Percentiles rank a stretch among this genome's conserved stretches.
phyloP scores from a whole-genome alignment of 1,140 invertebrate genomes.

The Globodera rostochiensis region DNA sequence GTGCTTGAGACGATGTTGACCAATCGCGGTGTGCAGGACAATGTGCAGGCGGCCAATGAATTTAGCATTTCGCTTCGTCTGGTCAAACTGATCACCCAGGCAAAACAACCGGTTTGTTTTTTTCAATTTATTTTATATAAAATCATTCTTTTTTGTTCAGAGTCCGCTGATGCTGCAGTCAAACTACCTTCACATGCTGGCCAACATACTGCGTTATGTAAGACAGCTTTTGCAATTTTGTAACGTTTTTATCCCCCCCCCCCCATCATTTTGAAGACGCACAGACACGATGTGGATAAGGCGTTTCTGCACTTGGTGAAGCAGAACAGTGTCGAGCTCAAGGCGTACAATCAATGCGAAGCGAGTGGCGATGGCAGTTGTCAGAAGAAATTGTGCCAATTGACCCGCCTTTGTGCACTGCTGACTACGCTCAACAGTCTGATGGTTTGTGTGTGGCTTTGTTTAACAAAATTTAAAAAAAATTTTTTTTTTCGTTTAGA shows the following conservation, averaged over 20 bases:
- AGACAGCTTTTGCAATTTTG: slow-evolving; percentile 32
- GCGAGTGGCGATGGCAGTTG: not conserved
- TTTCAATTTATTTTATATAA: too few relatives aligned
- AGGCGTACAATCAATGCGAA: not conserved
- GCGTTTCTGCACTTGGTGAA: slow-evolving; percentile 19
- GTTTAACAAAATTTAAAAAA: not conserved
- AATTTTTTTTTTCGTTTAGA: not conserved
- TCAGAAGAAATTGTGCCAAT: slow-evolving; percentile 1
- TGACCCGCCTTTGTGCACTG: slow-evolving; percentile 26
- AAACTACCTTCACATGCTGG: slow-evolving; percentile 40
- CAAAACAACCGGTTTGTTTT: slow-evolving; percentile 1
- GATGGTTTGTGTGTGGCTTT: slow-evolving; percentile 8
- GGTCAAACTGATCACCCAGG: slow-evolving; percentile 35
- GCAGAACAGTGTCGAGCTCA: not conserved
- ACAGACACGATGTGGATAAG: not conserved
- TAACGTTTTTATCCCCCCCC: not conserved
- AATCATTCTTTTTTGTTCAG: not conserved
- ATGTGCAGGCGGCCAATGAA: slow-evolving; percentile 39
- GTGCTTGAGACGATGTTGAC: slow-evolving; percentile 43
- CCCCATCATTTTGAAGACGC: not conserved
- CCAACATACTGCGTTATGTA: slow-evolving; percentile 46
- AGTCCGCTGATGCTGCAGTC: slow-evolving; percentile 41
- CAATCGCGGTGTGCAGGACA: slow-evolving; percentile 43
- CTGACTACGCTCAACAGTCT: slow-evolving; percentile 21
- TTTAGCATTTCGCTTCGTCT: slow-evolving; percentile 30